Evolutionary conservation across 2,113 vertebrate species (phyloP), one percentile per base, ranked within the genome.

Genomic region (Microtus ochrogaster): DNA sequence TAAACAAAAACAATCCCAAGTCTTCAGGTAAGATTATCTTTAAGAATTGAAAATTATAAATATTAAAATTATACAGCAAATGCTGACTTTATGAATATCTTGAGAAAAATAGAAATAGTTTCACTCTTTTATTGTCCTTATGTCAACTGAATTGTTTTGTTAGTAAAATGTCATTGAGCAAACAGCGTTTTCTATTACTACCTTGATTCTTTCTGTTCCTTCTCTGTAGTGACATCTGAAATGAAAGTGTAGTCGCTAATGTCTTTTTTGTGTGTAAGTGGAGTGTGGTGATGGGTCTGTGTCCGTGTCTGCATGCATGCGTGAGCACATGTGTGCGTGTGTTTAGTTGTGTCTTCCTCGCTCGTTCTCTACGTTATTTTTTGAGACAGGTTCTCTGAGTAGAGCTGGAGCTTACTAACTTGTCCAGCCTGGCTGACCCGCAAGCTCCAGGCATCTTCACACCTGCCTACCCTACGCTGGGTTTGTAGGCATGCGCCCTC

Each of bases 1-100:
- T 94, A 98, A 98, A 92, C 97, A 95, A 12, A 97, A 96, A 73
- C 98, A 97, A 65, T 96, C 98, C 10, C 97, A 99, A 88, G 87
- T 93, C 76, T 98, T 99, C 95, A 99, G 98, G 99, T 99, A 97
- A 99, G 98, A 97, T 74, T 85, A 47, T 89, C 61, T 81, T 90
- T 76, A 93, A 89, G 65, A 89, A 82, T 6, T 19, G 30, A 96
- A 90, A 94, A 77, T 89, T 17, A 33, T 68, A 87, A 95, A 91
- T 16, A 81, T 68, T 88, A 26, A 95, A 95, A 96, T 73, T 30
- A 55, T 70, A 26, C 1, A 66, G 78, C 78, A 66, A 74, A 86
- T 91, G 24, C 7, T 93, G 76, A 79, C 28, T 83, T 91, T 82
- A 44, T 78, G 61, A 97, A 81, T 8, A 85, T 91, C 1, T 91